Conservation (phyloP, 2,888 invertebrate genomes). For the Chloroclysta siterata region DNA sequence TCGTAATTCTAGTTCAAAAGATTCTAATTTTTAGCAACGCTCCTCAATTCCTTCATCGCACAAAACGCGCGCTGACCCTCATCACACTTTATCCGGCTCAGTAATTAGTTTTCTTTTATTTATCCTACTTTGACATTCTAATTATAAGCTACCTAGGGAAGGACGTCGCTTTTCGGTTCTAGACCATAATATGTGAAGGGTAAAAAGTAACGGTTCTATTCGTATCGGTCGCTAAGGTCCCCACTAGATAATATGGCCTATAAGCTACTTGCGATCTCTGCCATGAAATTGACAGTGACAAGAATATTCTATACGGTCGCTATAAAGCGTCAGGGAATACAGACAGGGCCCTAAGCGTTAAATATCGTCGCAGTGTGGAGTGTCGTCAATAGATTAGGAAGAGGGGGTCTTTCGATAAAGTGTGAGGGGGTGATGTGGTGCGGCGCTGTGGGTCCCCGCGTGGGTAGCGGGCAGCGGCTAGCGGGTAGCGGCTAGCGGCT, state of each 20-base stretch:
- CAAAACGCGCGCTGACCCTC: constrained; percentile 53
- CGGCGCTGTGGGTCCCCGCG: constrained; percentile 28
- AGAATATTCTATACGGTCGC: too few species aligned
- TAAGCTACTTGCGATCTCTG: too few species aligned
- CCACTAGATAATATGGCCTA: too few species aligned
- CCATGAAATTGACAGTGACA: too few species aligned
- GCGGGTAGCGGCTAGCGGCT: constrained; percentile 33
- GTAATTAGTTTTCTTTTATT: constrained; percentile 20
- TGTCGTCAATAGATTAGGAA: neutral
- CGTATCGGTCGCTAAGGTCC: too few species aligned
- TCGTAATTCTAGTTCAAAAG: neutral
- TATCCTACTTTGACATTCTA: constrained; percentile 1
- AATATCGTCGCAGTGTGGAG: neutral
- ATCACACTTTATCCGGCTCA: constrained; percentile 56
- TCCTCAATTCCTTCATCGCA: constrained; percentile 46
- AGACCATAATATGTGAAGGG: neutral
- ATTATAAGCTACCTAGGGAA: neutral
- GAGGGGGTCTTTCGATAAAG: constrained; percentile 24
- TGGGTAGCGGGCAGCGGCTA: constrained; percentile 36
- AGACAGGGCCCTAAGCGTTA: neutral
- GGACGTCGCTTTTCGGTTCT: neutral
- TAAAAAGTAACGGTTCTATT: neutral
- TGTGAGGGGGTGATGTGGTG: constrained; percentile 33
- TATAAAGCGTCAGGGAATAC: too few species aligned
- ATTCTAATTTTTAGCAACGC: neutral